A percentile compares a stretch with the other conserved stretches of the same genome.
phyloP scores from a whole-genome alignment of 2,888 invertebrate species.

The Myopa testacea region DNA sequence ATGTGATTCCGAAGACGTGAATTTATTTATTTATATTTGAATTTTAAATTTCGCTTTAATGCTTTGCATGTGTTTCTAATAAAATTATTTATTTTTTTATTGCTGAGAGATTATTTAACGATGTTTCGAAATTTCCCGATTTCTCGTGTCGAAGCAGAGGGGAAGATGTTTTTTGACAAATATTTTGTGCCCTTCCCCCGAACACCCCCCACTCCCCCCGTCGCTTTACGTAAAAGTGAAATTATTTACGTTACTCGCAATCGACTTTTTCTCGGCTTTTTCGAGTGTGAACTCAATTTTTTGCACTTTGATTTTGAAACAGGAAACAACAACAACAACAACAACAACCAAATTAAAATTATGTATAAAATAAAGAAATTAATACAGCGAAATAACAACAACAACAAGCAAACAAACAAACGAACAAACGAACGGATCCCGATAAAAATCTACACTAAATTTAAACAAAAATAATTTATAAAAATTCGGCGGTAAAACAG shows the following conservation, averaged over 20 bases:
- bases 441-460: neutral
- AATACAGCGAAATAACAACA: neutral
- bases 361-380: neutral
- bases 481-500: neutral
- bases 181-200: neutral
- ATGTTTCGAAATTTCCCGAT: neutral
- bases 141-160: neutral
- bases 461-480: slow-evolving; percentile 3
- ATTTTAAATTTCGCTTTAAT: slow-evolving; percentile 10
- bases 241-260: slow-evolving; percentile 1
- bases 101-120: neutral
- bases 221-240: slow-evolving; percentile 3
- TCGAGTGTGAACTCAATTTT: too few relatives aligned
- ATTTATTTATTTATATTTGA: slow-evolving; percentile 14
- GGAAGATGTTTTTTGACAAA: neutral
- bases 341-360: neutral
- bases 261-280: too few relatives aligned
- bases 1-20: neutral
- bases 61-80: slow-evolving; percentile 19
- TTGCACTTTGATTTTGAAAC: neutral
- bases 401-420: neutral
- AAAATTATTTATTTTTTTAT: slow-evolving; percentile 22
- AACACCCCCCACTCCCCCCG: neutral
- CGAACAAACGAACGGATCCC: neutral
- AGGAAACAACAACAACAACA: neutral